These are phyloP conservation scores for Poliocrania exsul DNA, from an alignment of 2,797 vertebrate genomes.

Conservation along the genomic window DNA sequence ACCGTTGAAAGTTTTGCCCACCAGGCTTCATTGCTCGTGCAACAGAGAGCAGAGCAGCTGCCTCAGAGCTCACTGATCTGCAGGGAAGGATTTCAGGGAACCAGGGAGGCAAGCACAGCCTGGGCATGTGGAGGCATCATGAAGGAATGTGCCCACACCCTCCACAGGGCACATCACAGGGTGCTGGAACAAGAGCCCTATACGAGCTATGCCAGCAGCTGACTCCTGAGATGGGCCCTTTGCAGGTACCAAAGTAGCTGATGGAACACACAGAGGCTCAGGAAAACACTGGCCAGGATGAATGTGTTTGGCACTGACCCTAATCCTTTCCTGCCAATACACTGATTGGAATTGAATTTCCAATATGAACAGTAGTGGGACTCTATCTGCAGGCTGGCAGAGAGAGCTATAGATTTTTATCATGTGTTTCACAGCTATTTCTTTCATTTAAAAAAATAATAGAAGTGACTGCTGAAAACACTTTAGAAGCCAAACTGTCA, in stretches of 20 bases:
- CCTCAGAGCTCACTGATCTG: not conserved
- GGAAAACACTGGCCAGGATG: not conserved
- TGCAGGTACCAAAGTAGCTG: not conserved
- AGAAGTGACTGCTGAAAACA: not conserved
- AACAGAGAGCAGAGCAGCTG: not conserved
- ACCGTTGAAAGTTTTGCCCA: not conserved
- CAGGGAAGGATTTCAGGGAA: not conserved
- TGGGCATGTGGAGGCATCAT: not conserved
- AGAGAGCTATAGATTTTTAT: slow-evolving; percentile 39
- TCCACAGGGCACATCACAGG: not conserved
- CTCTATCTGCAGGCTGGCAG: not conserved
- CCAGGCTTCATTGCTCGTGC: not conserved
- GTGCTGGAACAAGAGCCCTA: not conserved
- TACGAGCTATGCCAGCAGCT: not conserved
- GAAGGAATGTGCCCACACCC: slow-evolving; percentile 25
- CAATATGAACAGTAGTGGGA: not conserved
- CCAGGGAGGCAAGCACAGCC: not conserved
- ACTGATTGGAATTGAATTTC: slow-evolving; percentile 50
- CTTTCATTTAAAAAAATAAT: not conserved
- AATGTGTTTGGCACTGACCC: not conserved
- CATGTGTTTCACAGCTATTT: slow-evolving; percentile 33
- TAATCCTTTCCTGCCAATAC: slow-evolving; percentile 34
- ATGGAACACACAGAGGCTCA: not conserved
- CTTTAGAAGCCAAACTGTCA: not conserved
- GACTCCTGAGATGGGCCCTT: not conserved